A percentile compares a stretch with the other conserved stretches of the same genome.
Conservation (phyloP, 2,797 vertebrate genomes). For the Mus caroli region DNA sequence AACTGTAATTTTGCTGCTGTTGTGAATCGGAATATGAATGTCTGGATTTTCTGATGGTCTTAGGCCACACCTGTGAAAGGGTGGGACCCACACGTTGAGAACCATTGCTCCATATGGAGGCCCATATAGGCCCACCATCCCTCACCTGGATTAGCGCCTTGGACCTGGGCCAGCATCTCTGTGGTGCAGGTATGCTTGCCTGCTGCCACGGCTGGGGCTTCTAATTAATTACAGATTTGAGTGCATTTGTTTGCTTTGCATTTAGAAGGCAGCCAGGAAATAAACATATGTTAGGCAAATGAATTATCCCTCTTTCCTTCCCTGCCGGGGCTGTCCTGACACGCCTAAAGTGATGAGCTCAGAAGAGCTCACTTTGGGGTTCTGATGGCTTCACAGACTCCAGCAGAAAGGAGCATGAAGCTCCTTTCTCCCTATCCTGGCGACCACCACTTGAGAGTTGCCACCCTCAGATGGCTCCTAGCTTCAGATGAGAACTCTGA, state of each 20-base stretch:
- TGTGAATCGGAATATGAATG: background rate
- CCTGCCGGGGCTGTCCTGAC: background rate
- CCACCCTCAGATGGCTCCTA: fast-evolving
- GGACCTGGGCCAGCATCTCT: background rate
- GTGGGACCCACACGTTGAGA: background rate
- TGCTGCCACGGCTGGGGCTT: background rate
- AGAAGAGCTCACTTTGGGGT: fast-evolving
- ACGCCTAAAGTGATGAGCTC: background rate
- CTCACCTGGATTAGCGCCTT: background rate
- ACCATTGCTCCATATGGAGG: background rate
- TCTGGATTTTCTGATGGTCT: background rate
- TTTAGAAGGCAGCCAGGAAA: slow-evolving; percentile 15
- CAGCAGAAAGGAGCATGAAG: fast-evolving
- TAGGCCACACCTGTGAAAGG: background rate
- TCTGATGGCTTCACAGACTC: fast-evolving
- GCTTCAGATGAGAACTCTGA: background rate
- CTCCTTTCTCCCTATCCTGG: too few relatives aligned
- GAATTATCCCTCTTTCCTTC: background rate
- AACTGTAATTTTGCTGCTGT: background rate
- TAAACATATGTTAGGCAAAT: too few relatives aligned
- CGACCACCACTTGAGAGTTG: background rate
- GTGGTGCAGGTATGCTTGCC: background rate
- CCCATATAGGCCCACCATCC: background rate
- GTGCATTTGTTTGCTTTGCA: background rate
- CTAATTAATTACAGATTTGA: background rate